Percentiles rank a stretch among this genome's conserved stretches.
Conservation (phyloP, 2,888 invertebrate genomes). For the Parapristionchus giblindavisi region DNA sequence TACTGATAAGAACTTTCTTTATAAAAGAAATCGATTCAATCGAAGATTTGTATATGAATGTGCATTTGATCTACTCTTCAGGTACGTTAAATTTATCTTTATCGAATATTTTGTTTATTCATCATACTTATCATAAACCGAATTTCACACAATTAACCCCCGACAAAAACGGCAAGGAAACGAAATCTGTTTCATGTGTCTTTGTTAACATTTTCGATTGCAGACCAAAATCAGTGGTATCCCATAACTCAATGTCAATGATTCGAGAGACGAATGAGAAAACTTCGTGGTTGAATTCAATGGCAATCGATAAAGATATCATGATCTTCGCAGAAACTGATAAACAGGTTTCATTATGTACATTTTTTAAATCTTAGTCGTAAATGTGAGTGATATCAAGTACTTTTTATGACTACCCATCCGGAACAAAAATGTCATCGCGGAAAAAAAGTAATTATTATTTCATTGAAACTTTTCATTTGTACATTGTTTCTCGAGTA, state of each 20-base stretch:
- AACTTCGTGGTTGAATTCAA: slow-evolving; percentile 46
- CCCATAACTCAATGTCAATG: neutral
- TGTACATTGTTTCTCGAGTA: no score
- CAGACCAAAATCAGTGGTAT: slow-evolving; percentile 6
- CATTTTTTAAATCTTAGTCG: neutral
- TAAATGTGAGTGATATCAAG: neutral
- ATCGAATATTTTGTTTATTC: neutral
- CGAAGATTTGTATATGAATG: slow-evolving; percentile 49
- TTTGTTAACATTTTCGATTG: neutral
- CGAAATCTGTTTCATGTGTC: no score
- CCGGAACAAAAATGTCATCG: no score
- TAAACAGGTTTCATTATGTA: slow-evolving; percentile 49
- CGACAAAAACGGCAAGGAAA: no score
- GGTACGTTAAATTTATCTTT: slow-evolving; percentile 43
- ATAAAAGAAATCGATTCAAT: slow-evolving; percentile 42
- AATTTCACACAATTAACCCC: no score
- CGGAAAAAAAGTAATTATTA: no score
- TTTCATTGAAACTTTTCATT: no score
- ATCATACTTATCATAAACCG: neutral
- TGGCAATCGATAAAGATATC: slow-evolving; percentile 51
- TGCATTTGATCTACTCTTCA: slow-evolving; percentile 57
- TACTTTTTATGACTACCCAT: no score
- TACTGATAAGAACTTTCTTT: slow-evolving; percentile 31
- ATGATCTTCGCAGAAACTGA: slow-evolving; percentile 54
- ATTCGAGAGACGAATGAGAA: slow-evolving; percentile 28